Percentiles rank a stretch among this genome's conserved stretches.
Conservation (phyloP, 2,113 vertebrate genomes). For the Calyptomena viridis region DNA sequence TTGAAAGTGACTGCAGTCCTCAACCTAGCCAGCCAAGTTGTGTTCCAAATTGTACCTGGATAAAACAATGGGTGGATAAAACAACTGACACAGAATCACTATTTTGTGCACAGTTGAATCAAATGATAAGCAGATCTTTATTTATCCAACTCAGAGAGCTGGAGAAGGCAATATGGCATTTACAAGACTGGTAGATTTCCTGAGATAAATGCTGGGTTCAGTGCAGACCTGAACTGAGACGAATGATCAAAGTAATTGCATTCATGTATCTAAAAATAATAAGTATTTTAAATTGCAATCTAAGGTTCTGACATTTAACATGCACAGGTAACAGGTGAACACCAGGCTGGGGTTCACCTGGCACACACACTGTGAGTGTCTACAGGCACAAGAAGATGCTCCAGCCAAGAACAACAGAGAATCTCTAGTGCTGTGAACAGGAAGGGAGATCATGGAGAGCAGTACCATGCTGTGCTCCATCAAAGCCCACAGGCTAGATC, state of each 20-base stretch:
- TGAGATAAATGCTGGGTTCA: neutral
- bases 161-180: neutral
- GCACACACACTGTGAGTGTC: neutral
- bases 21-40: neutral
- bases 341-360: neutral
- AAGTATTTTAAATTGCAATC: neutral
- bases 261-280: neutral
- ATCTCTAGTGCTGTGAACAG: fast-evolving
- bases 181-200: neutral
- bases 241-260: neutral
- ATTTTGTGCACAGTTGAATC: neutral
- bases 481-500: neutral
- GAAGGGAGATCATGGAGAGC: neutral
- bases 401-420: neutral
- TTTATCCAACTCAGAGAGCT: neutral
- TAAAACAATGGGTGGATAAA: neutral
- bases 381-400: neutral
- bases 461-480: neutral
- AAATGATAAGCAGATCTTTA: neutral
- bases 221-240: neutral
- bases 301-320: neutral
- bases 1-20: neutral
- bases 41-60: neutral
- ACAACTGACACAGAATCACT: neutral
- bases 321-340: neutral